Evolutionary conservation across 2,888 invertebrate species (phyloP), one percentile per base, ranked within the genome.

Genomic region (Macroteleia sp.): DNA sequence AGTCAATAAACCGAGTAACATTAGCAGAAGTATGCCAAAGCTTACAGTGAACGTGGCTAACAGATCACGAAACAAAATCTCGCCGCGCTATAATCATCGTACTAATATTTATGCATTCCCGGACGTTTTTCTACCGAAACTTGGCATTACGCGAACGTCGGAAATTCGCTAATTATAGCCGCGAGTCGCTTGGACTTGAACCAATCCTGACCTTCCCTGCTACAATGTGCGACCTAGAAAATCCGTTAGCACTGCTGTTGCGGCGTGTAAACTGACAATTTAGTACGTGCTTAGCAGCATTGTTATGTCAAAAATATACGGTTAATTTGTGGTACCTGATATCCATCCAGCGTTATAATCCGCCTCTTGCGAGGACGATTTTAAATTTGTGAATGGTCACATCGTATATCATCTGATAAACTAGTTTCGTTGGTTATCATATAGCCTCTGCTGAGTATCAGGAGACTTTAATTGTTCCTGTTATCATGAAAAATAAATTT

Each of bases 141-240:
- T 56, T 64, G 64, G 73, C 73, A 57, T 56, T 54, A 73, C 64
- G 46, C 46, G 54, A 39, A 30, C 48, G 25, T 52, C 61, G 85
- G 84, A 87, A 86, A 87, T 87, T 87, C 75, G 85, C 87, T 88
- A 88, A 88, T 88, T 88, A 88, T 88, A 88, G 87, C 85, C 82
- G 83, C 83, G 81, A 85, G 83, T 86, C 83, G 87, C 80, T 88
- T 89, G 89, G 89, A 89, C 88, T 88, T 88, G 88, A 88, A 89
- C 88, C 88, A 89, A 89, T 89, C 88, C 88, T 89, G 89, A 89
- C 89, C 89, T 89, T 88, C 87, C 89, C 83, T 83, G 87, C 84
- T 84, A 83, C 83, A 85, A 82, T 84, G 84, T 78, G 82, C 87
- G 89, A 89, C 88, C 89, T 88, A 89, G 87, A 89, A 88, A 88